Evolutionary conservation across 2,797 vertebrate species (phyloP), one percentile per base, ranked within the genome.

Genomic region (Esox lucius): DNA sequence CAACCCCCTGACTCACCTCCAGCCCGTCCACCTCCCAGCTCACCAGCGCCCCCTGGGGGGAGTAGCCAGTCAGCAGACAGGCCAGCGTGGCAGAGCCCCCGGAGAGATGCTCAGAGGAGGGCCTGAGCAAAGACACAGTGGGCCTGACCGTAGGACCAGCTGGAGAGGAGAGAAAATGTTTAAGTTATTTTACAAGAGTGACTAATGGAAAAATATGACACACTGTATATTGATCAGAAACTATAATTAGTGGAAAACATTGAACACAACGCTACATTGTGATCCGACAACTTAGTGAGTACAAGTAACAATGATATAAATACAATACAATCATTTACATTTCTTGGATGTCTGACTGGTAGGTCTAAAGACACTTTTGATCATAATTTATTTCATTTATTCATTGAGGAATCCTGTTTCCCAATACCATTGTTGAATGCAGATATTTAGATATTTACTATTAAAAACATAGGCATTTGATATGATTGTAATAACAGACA

Each of bases 21-120:
- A 31, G 65, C 9, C 76, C 78, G 28, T 83, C 82, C 78, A 84
- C 81, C 75, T 84, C 78, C 83, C 83, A 84, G 76, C 72, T 80
- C 80, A 81, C 83, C 72, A 39, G 64, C 42, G 85, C 85, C 68
- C 83, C 85, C 80, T 79, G 69, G 61, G 85, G 85, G 79, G 80
- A 81, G 82, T 86, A 86, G 83, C 70, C 77, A 1, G 46, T 80
- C 80, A 86, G 79, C 75, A 86, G 82, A 74, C 86, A 88, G 83
- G 75, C 67, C 81, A 86, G 79, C 24, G 79, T 81, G 80, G 73
- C 69, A 24, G 73, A 75, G 35, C 78, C 79, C 75, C 71, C 75
- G 19, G 35, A 76, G 74, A 81, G 72, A 83, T 83, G 71, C 80
- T 82, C 68, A 78, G 79, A 72, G 77, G 83, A 86, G 59, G 86